These are phyloP conservation scores for Thyatira batis DNA, from an alignment of 2,888 invertebrate species.

Conservation along the genomic window DNA sequence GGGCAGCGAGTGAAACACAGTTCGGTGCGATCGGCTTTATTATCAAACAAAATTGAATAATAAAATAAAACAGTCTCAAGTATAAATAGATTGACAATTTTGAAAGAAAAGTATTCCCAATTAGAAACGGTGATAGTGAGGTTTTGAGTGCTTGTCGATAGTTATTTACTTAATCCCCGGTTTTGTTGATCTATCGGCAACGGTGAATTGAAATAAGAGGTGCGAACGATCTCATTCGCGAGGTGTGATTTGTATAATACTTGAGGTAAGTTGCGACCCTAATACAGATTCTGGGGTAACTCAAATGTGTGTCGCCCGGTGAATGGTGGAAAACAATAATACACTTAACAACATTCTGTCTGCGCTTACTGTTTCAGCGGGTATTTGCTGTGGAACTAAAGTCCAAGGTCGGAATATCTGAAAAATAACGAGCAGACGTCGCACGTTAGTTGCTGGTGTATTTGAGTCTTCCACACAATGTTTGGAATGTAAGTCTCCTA, in stretches of 20 bases:
- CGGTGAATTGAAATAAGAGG: slow-evolving; percentile 37
- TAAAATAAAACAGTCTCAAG: slow-evolving; percentile 54
- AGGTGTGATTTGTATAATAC: slow-evolving; percentile 52
- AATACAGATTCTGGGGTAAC: slow-evolving; percentile 49
- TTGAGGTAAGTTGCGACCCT: slow-evolving; percentile 41
- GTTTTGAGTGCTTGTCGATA: slow-evolving; percentile 60
- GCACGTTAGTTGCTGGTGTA: slow-evolving; percentile 72
- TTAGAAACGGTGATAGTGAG: slow-evolving; percentile 59
- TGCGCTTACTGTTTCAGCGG: slow-evolving; percentile 81
- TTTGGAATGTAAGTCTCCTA: slow-evolving; percentile 9
- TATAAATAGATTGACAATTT: slow-evolving; percentile 62
- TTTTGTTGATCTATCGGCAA: slow-evolving; percentile 23
- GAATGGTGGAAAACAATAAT: slow-evolving; percentile 75
- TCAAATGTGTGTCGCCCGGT: slow-evolving; percentile 61
- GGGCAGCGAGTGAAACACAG: slow-evolving; percentile 81
- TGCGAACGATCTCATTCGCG: slow-evolving; percentile 48
- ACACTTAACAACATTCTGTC: slow-evolving; percentile 78
- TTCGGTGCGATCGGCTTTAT: slow-evolving; percentile 79
- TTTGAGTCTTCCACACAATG: slow-evolving; percentile 54
- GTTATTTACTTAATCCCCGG: slow-evolving; percentile 27
- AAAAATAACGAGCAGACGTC: slow-evolving; percentile 78
- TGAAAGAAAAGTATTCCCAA: slow-evolving; percentile 55
- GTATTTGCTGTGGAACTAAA: slow-evolving; percentile 77
- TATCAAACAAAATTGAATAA: slow-evolving; percentile 60
- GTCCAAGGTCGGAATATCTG: slow-evolving; percentile 81